phyloP scores from a whole-genome alignment of 2,797 vertebrate species.

The Orientallactaga sibirica region DNA sequence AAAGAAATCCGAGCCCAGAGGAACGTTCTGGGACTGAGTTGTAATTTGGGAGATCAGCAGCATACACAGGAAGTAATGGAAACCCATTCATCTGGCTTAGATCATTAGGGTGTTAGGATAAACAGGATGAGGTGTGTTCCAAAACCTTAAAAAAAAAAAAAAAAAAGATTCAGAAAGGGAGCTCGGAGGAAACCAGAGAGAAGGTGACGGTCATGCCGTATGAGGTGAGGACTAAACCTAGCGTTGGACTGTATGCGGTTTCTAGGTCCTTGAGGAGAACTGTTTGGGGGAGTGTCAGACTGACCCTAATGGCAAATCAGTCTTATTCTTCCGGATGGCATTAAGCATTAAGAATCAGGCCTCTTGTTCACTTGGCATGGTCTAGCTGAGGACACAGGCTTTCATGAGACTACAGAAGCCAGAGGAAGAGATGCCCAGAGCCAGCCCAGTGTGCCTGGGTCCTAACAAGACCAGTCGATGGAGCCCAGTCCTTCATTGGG shows the following conservation, averaged over 20 bases:
- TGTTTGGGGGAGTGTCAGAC: neutral
- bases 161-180: neutral
- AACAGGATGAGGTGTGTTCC: neutral
- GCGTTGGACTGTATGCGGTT: neutral
- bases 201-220: accelerated
- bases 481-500: neutral
- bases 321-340: neutral
- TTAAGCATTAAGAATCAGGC: neutral
- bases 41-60: neutral
- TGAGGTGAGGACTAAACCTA: neutral
- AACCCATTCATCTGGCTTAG: neutral
- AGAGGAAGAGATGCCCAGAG: neutral
- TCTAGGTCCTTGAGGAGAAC: neutral
- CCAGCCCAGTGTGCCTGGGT: neutral
- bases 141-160: neutral
- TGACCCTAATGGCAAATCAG: neutral
- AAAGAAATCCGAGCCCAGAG: neutral
- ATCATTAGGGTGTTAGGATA: neutral
- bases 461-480: neutral
- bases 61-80: neutral
- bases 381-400: neutral
- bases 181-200: neutral
- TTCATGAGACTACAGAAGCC: neutral
- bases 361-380: neutral
- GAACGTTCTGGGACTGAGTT: neutral